These are phyloP conservation scores for Polyploca ridens DNA, from an alignment of 2,888 invertebrate genomes.

Conservation along the genomic window DNA sequence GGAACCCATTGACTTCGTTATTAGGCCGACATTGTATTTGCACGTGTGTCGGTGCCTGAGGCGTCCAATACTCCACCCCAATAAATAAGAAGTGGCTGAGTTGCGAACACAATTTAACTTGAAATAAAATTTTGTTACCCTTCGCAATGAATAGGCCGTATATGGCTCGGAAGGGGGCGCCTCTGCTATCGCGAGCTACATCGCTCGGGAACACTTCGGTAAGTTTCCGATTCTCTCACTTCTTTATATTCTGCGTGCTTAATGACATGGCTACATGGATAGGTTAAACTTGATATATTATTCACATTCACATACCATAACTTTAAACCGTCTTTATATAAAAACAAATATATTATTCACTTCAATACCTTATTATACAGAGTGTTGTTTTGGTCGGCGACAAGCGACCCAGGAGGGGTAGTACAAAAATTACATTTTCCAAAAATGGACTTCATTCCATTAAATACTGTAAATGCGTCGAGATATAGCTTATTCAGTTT, in stretches of 20 bases:
- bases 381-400: too few species aligned
- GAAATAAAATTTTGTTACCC: conserved; percentile 81
- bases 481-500: too few species aligned
- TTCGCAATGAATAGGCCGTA: conserved; percentile 69
- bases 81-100: conserved; percentile 75
- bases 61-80: conserved; percentile 64
- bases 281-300: conserved; percentile 10
- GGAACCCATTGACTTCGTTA: conserved; percentile 65
- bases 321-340: background rate
- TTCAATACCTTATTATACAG: too few species aligned
- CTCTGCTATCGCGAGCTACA: conserved; percentile 65
- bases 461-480: too few species aligned
- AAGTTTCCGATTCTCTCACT: conserved; percentile 67
- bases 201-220: conserved; percentile 64
- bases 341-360: too few species aligned
- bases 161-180: conserved; percentile 70
- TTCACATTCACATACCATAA: background rate
- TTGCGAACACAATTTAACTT: conserved; percentile 80
- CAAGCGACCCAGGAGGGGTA: too few species aligned
- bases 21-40: conserved; percentile 50
- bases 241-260: conserved; percentile 68
- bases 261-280: conserved; percentile 61
- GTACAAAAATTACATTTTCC: too few species aligned
- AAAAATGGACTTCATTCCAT: too few species aligned
- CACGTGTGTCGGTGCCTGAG: conserved; percentile 53